phyloP scores from a whole-genome alignment of 2,888 invertebrate species.

The Epistrophella euchroma region DNA sequence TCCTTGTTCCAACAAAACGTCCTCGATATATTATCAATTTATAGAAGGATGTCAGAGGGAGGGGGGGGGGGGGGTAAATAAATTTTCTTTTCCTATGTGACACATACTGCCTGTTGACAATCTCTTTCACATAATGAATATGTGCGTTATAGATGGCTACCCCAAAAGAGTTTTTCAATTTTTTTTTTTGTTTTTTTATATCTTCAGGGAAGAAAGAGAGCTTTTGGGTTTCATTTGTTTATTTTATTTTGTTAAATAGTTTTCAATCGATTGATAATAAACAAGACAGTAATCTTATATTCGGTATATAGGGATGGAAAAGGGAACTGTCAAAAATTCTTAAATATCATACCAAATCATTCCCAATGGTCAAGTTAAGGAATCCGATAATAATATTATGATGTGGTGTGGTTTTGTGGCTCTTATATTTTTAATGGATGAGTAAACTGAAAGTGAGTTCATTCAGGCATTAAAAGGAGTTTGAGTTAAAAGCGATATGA shows the following conservation, averaged over 20 bases:
- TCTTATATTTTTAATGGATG: not conserved
- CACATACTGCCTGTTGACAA: constrained; percentile 27
- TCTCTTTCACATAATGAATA: not conserved
- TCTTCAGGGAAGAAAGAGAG: too few relatives aligned
- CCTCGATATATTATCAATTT: constrained; percentile 65
- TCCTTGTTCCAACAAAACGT: constrained; percentile 33
- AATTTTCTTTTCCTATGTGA: not conserved
- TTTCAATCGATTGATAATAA: constrained; percentile 36
- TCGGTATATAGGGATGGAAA: not conserved
- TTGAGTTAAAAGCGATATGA: not conserved
- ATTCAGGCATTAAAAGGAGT: not conserved
- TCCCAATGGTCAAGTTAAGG: constrained; percentile 45
- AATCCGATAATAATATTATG: constrained; percentile 67
- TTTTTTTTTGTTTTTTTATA: too few relatives aligned
- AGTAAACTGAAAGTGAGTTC: constrained; percentile 7
- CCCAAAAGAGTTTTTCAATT: not conserved
- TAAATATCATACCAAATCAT: constrained; percentile 20
- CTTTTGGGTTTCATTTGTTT: not conserved
- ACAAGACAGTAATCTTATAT: not conserved
- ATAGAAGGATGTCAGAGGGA: not conserved
- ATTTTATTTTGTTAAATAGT: constrained; percentile 36
- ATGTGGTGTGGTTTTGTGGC: constrained; percentile 18
- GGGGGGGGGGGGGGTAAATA: not conserved
- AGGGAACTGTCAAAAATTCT: constrained; percentile 17
- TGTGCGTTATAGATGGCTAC: not conserved